phyloP scores from a whole-genome alignment of 2,888 invertebrate genomes.

The Timema cristinae region DNA sequence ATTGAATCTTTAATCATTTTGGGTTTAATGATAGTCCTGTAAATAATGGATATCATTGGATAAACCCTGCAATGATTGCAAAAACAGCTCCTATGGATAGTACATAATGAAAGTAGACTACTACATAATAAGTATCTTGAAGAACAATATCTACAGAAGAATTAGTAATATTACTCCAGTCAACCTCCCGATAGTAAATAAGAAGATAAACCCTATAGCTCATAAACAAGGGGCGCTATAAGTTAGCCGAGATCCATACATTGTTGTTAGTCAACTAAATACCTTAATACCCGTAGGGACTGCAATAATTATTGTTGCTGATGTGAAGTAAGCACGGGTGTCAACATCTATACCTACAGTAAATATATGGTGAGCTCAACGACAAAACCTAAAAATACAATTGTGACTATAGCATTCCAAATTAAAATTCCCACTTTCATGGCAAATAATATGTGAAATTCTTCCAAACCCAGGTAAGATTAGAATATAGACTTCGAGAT shows the following conservation, averaged over 20 bases:
- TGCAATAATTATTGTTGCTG: too few species aligned
- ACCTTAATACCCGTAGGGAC: constrained; percentile 55
- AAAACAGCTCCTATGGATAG: constrained; percentile 76
- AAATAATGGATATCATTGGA: constrained; percentile 68
- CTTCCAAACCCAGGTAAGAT: too few species aligned
- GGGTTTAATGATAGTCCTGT: constrained; percentile 58
- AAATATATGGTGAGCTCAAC: too few species aligned
- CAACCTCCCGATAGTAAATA: constrained; percentile 72
- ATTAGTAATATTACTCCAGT: constrained; percentile 60
- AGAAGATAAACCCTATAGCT: constrained; percentile 62
- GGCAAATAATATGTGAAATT: too few species aligned
- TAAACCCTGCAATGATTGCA: constrained; percentile 55
- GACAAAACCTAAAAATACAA: too few species aligned
- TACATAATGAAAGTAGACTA: constrained; percentile 79
- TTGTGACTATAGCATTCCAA: too few species aligned
- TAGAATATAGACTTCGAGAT: too few species aligned
- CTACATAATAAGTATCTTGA: constrained; percentile 82
- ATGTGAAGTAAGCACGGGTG: too few species aligned
- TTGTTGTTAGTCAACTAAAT: constrained; percentile 49
- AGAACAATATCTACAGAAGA: constrained; percentile 72
- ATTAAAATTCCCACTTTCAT: too few species aligned
- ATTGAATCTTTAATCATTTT: constrained; percentile 52
- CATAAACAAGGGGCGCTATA: constrained; percentile 53
- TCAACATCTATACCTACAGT: too few species aligned
- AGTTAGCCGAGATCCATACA: constrained; percentile 44